Percentiles rank a stretch among this genome's conserved stretches.
These are phyloP conservation scores for Biston betularia DNA, from an alignment of 2,888 invertebrate species.

Conservation along the genomic window DNA sequence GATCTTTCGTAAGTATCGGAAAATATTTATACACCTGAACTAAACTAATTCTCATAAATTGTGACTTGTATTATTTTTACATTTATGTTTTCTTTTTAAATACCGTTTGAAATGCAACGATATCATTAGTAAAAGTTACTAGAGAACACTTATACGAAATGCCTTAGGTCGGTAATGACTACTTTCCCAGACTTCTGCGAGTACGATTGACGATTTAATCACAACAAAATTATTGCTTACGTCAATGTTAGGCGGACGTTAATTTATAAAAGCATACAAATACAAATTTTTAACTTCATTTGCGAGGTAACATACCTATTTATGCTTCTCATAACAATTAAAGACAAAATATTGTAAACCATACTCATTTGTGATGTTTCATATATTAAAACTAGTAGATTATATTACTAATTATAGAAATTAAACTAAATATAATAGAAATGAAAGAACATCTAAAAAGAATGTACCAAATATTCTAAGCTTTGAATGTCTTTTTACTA, in stretches of 20 bases:
- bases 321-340: neutral
- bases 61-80: neutral
- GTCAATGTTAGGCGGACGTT: constrained; percentile 71
- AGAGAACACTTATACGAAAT: neutral
- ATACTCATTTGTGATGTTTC: constrained; percentile 56
- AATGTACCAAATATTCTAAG: constrained; percentile 30
- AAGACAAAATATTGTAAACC: no score
- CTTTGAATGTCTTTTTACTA: constrained; percentile 64
- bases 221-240: constrained; percentile 64
- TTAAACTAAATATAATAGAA: constrained; percentile 1
- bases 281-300: neutral
- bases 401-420: constrained; percentile 53
- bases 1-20: neutral
- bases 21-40: neutral
- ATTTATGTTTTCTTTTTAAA: neutral
- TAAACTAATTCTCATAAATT: neutral
- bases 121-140: neutral
- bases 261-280: constrained; percentile 29
- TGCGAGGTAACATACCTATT: neutral
- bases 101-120: neutral
- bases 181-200: neutral
- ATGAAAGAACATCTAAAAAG: constrained; percentile 28
- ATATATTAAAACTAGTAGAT: constrained; percentile 67
- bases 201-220: constrained; percentile 32
- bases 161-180: neutral